Base-by-base conservation (phyloP, 35 echinoderm and acorn worm species). In the Hemicentrotus pulcherrimus region DNA sequence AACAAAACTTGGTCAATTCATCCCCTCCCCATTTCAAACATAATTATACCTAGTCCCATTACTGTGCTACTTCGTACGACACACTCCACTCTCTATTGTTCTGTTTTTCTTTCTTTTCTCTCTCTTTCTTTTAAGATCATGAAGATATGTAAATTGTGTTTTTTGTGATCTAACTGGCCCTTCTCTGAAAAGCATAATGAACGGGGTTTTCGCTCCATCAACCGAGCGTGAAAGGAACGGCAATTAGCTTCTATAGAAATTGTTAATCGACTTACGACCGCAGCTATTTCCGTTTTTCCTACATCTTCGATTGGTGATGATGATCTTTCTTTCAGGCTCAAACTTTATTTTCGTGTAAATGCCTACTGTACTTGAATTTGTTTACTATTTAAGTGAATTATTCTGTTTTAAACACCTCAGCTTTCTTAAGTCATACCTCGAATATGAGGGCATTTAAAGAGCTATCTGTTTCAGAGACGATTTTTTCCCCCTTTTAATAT, bases 191-290 rank as follows among this genome's bases (percentile, higher is more conserved):
- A 15, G 50, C 10, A 78, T 78, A 78, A 78, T 78, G 65, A 22
- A 78, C 65, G 19, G 65, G 65, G 65, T 78, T 78, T 78, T 78
- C 19, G 65, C 65, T 78, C 65, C 65, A 78, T 8, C 65, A 78
- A n/a, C 19, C 19, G 65, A 78, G 19, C 65, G 24, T 78, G 65
- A 78, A 22, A 78, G 65, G 5, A 78, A 28, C 65, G 65, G 65
- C 65, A 78, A 78, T 78, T 78, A 78, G 65, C 65, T 28, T 28
- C 65, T 78, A 78, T 78, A n/a, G 65, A 78, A 78, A 78, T 78
- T n/a, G 65, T 78, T n/a, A 78, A 78, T 78, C 65, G 65, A 78
- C 65, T 78, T 78, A 78, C 65, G 24, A n/a, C 22, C 65, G 65
- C 65, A 78, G 22, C 28, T 78, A 78, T 78, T 78, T 24, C 65